A percentile compares a stretch with the other conserved stretches of the same genome.
Conservation (phyloP, 1,140 invertebrate genomes). For the Plodia interpunctella region DNA sequence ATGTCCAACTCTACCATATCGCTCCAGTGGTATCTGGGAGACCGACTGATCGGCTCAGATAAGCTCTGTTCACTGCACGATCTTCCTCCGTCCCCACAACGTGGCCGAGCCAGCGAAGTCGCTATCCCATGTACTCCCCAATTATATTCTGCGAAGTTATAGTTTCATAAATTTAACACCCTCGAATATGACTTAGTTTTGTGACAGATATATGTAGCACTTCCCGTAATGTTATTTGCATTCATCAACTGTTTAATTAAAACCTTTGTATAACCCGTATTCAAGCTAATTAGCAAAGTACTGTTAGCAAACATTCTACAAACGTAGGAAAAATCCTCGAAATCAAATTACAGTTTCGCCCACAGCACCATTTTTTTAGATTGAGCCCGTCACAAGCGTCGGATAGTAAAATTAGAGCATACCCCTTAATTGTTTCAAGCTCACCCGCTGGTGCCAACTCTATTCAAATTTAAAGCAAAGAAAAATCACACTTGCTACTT, state of each 20-base stretch:
- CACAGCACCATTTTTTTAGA: slow-evolving; percentile 28
- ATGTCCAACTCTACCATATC: too few species aligned
- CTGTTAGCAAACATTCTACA: not conserved
- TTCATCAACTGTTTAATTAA: not conserved
- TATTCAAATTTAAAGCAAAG: not conserved
- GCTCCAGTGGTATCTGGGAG: too few species aligned
- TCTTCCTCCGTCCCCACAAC: too few species aligned
- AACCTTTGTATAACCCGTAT: not conserved
- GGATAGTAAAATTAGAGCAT: slow-evolving; percentile 45
- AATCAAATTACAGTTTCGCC: slow-evolving; percentile 35
- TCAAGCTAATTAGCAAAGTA: not conserved
- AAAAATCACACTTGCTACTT: slow-evolving; percentile 14
- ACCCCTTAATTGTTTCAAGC: slow-evolving; percentile 40
- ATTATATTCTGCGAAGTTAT: too few species aligned
- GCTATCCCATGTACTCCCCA: too few species aligned
- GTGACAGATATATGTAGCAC: too few species aligned
- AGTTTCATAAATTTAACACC: too few species aligned
- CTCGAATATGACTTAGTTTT: too few species aligned
- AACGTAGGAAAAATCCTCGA: slow-evolving; percentile 8
- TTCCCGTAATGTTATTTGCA: too few species aligned
- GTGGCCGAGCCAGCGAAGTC: too few species aligned
- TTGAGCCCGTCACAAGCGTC: slow-evolving; percentile 22
- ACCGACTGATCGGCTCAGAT: too few species aligned
- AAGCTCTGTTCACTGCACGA: too few species aligned
- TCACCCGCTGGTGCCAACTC: slow-evolving; percentile 23